phyloP scores from a whole-genome alignment of 2,113 vertebrate species.

The Halichoerus grypus region DNA sequence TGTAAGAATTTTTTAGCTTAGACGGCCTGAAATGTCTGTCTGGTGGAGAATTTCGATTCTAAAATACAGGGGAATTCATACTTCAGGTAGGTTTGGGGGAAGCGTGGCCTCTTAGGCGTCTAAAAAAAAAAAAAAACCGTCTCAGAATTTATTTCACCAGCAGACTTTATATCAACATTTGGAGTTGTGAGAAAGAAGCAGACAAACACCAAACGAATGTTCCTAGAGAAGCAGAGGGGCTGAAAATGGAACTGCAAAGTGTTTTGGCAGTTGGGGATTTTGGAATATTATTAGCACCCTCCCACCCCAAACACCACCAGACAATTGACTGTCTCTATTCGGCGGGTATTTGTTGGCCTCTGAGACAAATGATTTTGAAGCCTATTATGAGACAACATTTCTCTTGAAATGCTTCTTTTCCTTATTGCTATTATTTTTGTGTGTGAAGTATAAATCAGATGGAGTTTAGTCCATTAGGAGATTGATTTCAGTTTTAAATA shows the following conservation, averaged over 20 bases:
- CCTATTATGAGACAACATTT: background rate
- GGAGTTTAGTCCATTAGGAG: background rate
- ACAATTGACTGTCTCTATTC: conserved; percentile 31
- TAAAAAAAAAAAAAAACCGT: background rate
- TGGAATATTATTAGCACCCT: conserved; percentile 66
- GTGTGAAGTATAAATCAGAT: background rate
- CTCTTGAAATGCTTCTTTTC: background rate
- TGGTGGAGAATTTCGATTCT: background rate
- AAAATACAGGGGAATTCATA: background rate
- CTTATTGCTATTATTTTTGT: background rate
- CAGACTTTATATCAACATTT: conserved; percentile 67
- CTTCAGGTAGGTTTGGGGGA: background rate
- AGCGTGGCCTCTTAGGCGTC: conserved; percentile 33
- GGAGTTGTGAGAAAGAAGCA: conserved; percentile 66
- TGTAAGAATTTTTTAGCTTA: background rate
- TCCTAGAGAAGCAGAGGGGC: conserved; percentile 67
- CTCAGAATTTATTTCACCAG: conserved; percentile 55
- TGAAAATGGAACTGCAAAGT: conserved; percentile 56
- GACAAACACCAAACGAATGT: background rate
- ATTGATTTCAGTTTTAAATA: background rate
- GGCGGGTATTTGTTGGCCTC: conserved; percentile 18
- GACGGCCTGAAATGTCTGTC: background rate
- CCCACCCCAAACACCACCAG: conserved; percentile 15
- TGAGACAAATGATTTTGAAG: conserved; percentile 43
- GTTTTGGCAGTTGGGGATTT: conserved; percentile 46